A percentile compares a stretch with the other conserved stretches of the same genome.
phyloP scores from a whole-genome alignment of 1,140 invertebrate species.

The Nasonia vitripennis region DNA sequence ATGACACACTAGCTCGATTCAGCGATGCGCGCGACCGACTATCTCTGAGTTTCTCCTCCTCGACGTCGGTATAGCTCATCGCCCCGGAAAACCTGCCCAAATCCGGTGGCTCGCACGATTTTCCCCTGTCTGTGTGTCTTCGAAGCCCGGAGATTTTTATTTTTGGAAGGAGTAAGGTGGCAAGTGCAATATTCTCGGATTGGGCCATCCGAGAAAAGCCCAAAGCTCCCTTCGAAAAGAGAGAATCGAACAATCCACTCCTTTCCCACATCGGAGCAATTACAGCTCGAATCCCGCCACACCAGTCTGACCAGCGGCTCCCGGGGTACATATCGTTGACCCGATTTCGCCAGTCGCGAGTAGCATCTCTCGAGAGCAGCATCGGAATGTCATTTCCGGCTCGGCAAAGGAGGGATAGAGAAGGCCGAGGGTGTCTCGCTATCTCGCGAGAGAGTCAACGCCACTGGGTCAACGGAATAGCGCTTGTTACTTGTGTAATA shows the following conservation, averaged over 20 bases:
- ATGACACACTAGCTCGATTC: conserved; percentile 73
- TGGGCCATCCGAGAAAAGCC: neutral
- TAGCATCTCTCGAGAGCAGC: neutral
- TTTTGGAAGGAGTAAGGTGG: neutral
- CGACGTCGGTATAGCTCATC: neutral
- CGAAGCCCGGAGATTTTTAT: neutral
- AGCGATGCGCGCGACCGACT: conserved; percentile 62
- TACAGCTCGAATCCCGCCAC: neutral
- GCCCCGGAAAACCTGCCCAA: conserved; percentile 51
- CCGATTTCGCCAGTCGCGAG: conserved; percentile 23
- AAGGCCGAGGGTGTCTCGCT: neutral
- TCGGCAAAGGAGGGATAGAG: neutral
- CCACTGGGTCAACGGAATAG: conserved; percentile 33
- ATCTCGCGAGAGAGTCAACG: neutral
- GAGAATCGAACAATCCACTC: too few relatives aligned
- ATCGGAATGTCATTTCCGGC: conserved; percentile 44
- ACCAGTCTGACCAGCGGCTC: neutral
- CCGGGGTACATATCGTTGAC: conserved; percentile 35
- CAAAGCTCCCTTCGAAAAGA: too few relatives aligned
- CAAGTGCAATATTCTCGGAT: neutral
- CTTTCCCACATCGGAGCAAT: neutral
- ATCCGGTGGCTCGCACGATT: conserved; percentile 25
- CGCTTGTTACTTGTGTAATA: conserved; percentile 3
- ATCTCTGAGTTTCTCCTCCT: conserved; percentile 32
- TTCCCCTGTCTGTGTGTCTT: neutral